These are phyloP conservation scores for Elysia crispata DNA, from an alignment of 2,888 invertebrate species.

Conservation along the genomic window DNA sequence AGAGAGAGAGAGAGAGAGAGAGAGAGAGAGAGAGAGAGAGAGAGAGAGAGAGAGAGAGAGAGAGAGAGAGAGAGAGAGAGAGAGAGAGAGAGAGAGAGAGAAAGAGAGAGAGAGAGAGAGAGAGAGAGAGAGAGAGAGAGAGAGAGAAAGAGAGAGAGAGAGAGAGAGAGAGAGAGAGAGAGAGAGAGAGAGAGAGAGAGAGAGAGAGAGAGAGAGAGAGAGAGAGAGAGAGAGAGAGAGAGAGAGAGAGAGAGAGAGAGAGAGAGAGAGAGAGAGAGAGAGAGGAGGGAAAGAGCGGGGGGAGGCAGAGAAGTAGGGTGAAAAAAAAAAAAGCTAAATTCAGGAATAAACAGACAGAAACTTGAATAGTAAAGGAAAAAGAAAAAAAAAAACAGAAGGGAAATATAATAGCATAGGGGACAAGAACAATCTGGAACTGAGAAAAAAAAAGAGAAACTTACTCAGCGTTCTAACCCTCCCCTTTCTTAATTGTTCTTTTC, in stretches of 20 bases:
- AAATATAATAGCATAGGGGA: too few relatives aligned
- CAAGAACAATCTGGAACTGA: background rate
- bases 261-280: constrained; percentile 10
- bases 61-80: background rate
- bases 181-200: too few relatives aligned
- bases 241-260: constrained; percentile 9
- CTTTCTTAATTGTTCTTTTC: too few relatives aligned
- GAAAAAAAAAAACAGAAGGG: background rate
- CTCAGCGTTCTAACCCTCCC: too few relatives aligned
- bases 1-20: too few relatives aligned
- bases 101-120: background rate
- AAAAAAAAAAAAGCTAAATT: too few relatives aligned
- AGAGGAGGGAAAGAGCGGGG: background rate
- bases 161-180: background rate
- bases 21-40: too few relatives aligned
- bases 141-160: background rate
- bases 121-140: constrained; percentile 10
- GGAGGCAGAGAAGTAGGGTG: too few relatives aligned
- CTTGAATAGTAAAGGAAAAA: background rate
- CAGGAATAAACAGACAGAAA: background rate
- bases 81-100: constrained; percentile 14
- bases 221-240: background rate
- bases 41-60: background rate
- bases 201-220: background rate
- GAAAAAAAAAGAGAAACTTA: too few relatives aligned